phyloP scores from a whole-genome alignment of 2,113 vertebrate genomes.

The Thermophis baileyi region DNA sequence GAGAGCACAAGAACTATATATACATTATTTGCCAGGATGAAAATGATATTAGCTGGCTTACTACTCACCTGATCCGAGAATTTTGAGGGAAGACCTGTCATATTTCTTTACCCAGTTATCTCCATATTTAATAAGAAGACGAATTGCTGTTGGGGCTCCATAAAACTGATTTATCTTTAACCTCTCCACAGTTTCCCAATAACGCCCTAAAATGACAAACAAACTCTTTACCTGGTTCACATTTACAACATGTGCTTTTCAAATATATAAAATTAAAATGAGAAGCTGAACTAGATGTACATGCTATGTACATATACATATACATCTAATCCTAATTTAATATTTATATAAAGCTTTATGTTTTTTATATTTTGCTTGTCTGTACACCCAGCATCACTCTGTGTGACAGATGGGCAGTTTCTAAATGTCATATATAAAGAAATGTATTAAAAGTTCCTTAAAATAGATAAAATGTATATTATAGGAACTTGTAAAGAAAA shows the following conservation, averaged over 20 bases:
- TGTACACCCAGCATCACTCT: background rate
- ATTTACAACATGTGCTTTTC: background rate
- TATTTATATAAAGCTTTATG: background rate
- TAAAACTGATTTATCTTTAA: slow-evolving; percentile 83
- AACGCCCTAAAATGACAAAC: slow-evolving; percentile 66
- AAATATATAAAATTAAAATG: background rate
- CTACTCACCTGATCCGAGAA: slow-evolving; percentile 74
- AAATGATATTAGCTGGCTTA: background rate
- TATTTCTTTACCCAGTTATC: slow-evolving; percentile 79
- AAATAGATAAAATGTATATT: background rate
- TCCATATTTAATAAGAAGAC: slow-evolving; percentile 75
- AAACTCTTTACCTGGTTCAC: background rate
- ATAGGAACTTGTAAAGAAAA: background rate
- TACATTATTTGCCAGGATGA: background rate
- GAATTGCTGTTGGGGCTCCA: slow-evolving; percentile 78
- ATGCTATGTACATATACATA: background rate
- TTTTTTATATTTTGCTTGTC: background rate
- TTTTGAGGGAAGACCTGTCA: slow-evolving; percentile 73
- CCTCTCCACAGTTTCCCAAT: slow-evolving; percentile 82
- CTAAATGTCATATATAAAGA: background rate
- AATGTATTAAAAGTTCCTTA: background rate
- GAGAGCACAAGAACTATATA: background rate
- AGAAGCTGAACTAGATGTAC: background rate
- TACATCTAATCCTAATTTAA: background rate
- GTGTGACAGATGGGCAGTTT: background rate